Percentiles rank a stretch among this genome's conserved stretches.
Conservation (phyloP, 2,113 vertebrate genomes). For the Rattus norvegicus region GRCr8 NC_086032.1:91476501-91477000, state of each 20-base stretch:
- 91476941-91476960: no score
- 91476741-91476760: neutral
- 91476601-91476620: neutral
- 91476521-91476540: neutral
- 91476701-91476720: neutral
- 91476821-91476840: neutral
- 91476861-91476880: neutral
- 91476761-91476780: neutral
- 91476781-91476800: no score
- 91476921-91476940: no score
- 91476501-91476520: neutral
- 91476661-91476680: neutral
- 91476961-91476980: no score
- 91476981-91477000: no score
- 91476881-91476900: no score
- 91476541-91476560: no score
- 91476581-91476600: neutral
- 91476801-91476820: neutral
- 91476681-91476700: neutral
- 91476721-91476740: neutral
- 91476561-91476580: neutral
- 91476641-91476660: neutral
- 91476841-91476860: neutral
- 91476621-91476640: neutral
- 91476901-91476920: no score